Conservation (phyloP, 2,113 vertebrate genomes). For the Pheucticus melanocephalus region DNA sequence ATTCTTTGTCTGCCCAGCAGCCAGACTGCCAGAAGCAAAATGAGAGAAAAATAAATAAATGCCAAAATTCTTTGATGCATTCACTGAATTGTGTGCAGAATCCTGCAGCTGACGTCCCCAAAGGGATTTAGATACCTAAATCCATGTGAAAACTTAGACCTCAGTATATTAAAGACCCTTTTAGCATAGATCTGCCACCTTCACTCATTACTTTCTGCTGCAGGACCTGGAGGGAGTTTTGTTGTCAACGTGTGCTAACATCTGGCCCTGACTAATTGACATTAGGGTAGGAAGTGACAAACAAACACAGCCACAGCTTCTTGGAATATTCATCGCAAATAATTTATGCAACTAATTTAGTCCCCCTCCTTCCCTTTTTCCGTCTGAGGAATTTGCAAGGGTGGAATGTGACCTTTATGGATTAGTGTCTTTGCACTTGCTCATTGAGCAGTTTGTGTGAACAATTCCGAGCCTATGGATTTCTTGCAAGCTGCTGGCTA, state of each 20-base stretch:
- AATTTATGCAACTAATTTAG: constrained; percentile 41
- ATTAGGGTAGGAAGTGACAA: constrained; percentile 38
- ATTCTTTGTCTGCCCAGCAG: background rate
- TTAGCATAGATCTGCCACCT: background rate
- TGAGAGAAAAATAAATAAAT: background rate
- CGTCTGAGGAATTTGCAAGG: background rate
- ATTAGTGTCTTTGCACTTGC: background rate
- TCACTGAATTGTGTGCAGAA: background rate
- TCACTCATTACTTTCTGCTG: constrained; percentile 19
- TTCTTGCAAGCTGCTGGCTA: constrained; percentile 27
- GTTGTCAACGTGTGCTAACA: constrained; percentile 23
- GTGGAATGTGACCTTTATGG: constrained; percentile 31
- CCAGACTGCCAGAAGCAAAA: background rate
- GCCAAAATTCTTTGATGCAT: background rate
- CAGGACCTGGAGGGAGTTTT: background rate
- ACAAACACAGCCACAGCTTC: background rate
- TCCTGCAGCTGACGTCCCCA: background rate
- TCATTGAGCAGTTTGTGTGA: constrained; percentile 20
- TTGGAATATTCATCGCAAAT: constrained; percentile 21
- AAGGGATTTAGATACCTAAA: constrained; percentile 15
- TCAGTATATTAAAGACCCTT: constrained; percentile 30
- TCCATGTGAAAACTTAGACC: background rate
- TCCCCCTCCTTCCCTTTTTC: background rate
- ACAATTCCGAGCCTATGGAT: constrained; percentile 8
- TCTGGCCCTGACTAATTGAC: constrained; percentile 46